Conservation (phyloP, 2,888 invertebrate species). For the Frankliniella intonsa region DNA sequence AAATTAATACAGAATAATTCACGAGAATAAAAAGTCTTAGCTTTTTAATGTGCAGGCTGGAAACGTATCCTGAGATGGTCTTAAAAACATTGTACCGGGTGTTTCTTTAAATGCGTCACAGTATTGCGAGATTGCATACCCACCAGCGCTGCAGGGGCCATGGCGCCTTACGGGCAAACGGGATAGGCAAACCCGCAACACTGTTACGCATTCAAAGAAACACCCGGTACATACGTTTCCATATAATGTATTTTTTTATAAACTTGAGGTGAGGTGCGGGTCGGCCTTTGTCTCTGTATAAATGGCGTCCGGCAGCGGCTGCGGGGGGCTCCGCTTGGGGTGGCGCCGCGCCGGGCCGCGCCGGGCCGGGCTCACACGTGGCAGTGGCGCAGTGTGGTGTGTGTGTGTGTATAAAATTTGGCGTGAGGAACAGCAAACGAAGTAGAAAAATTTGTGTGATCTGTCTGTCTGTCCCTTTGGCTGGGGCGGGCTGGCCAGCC, state of each 20-base stretch:
- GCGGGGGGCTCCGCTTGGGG: background rate
- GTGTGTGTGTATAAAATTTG: background rate
- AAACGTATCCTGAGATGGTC: background rate
- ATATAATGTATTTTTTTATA: background rate
- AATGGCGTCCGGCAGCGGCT: no score
- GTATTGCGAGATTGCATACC: no score
- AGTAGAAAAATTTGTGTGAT: conserved; percentile 17
- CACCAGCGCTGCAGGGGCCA: no score
- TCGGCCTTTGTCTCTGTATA: background rate
- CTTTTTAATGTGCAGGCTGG: background rate
- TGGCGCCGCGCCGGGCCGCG: background rate
- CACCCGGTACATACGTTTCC: no score
- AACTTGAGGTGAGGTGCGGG: background rate
- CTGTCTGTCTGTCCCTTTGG: background rate
- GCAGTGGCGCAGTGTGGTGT: background rate
- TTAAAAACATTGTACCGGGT: no score
- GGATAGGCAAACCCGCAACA: no score
- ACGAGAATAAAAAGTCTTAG: no score
- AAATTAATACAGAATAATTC: no score
- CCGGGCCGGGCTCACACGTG: background rate
- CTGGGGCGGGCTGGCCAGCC: background rate
- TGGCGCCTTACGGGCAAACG: no score
- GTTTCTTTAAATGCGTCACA: no score
- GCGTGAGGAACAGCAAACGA: background rate
- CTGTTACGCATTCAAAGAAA: no score